phyloP scores from a whole-genome alignment of 2,888 invertebrate genomes.

The Drosophila monieri region DNA sequence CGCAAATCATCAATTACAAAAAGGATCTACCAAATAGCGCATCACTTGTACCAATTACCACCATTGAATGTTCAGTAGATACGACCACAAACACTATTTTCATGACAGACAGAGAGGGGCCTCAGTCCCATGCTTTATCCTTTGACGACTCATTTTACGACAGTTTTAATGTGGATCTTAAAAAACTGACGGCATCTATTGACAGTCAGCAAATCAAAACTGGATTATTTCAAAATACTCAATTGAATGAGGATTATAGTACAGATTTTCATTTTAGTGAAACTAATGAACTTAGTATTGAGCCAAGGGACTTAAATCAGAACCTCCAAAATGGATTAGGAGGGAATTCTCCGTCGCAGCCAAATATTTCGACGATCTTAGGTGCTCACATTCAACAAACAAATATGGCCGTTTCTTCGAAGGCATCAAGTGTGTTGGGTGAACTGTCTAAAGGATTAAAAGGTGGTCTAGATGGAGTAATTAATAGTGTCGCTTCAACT shows the following conservation, averaged over 20 bases:
- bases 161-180: conserved; percentile 77
- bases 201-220: conserved; percentile 41
- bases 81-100: not conserved
- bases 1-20: not conserved
- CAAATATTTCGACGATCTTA: not conserved
- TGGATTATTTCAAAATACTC: conserved; percentile 1
- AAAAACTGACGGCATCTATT: conserved; percentile 60
- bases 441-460: conserved; percentile 81
- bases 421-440: conserved; percentile 74
- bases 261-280: not conserved
- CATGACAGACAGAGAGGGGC: not conserved
- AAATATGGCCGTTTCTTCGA: conserved; percentile 70
- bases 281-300: conserved; percentile 1
- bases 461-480: conserved; percentile 80
- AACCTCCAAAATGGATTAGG: conserved; percentile 17
- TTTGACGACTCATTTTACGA: conserved; percentile 81
- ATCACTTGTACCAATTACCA: conserved; percentile 5
- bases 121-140: conserved; percentile 18
- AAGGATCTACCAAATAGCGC: not conserved
- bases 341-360: not conserved
- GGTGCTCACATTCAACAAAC: conserved; percentile 46
- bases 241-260: conserved; percentile 5
- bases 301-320: conserved; percentile 29
- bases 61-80: conserved; percentile 23
- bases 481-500: conserved; percentile 67